Base-by-base conservation (phyloP, 2,113 vertebrate genomes). In the Sardina pilchardus region DNA sequence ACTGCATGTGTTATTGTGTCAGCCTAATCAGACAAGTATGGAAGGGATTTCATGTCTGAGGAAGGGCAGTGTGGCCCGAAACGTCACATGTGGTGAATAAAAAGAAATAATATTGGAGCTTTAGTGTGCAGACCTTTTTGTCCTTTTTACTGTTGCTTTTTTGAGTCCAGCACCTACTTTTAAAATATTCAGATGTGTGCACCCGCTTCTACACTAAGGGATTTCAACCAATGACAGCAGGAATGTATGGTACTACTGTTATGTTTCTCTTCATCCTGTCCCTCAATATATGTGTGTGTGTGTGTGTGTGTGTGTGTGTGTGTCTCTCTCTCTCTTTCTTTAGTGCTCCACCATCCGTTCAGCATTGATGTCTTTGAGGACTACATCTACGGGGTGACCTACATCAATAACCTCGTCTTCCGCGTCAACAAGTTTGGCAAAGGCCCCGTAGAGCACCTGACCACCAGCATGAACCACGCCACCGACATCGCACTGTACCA, bases 331-430 rank as follows among this genome's bases (percentile, higher is more conserved):
- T 43, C 80, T 16, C 86, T 83, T 83, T 26, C 1, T 83, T 1
- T 89, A 93, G 98, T 97, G 45, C 95, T 99, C 14, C 96, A 95
- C 90, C 96, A 99, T 71, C 98, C 98, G 0, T 99, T 99, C 94
- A 99, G 98, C 93, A 99, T 99, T 0, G 98, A 99, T 34, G 95
- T 99, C 87, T 99, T 99, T 39, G 98, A 99, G 90, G 98, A 99
- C 89, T 98, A 97, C 93, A 96, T 99, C 92, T 99, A 99, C 0
- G 98, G 98, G 0, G 97, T 99, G 94, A 99, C 98, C 86, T 99
- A 99, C 93, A 95, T 96, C 86, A 97, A 99, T 93, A 99, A 99
- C 83, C 94, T 96, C 24, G 97, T 99, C 90, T 99, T 99, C 95
- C 95, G 97, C 84, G 97, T 99, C 44, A 97, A 99, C 90, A 99